Evolutionary conservation across 2,113 vertebrate species (phyloP).

Genomic region (Saimiri boliviensis): DNA sequence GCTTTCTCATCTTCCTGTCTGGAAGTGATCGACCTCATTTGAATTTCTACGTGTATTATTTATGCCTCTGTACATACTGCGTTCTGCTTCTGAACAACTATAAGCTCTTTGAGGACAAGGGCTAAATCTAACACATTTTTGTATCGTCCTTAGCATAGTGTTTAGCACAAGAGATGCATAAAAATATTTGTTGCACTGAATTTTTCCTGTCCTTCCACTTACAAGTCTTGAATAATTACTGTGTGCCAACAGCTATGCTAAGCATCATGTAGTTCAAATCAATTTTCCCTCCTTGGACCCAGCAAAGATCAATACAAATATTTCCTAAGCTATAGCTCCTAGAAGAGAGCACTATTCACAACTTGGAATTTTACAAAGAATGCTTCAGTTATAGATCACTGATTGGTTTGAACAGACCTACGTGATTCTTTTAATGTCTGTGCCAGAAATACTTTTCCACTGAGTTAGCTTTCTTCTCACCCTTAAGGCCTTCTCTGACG

Average conservation of each 20-base stretch:
- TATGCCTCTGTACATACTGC: neutral
- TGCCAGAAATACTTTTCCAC: neutral
- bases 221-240: conserved; percentile 40
- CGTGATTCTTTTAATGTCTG: neutral
- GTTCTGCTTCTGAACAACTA: neutral
- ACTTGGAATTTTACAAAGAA: conserved; percentile 12
- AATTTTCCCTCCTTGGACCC: neutral
- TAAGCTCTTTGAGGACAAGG: neutral
- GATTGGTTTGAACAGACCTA: neutral
- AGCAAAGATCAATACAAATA: neutral
- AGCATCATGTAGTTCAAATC: conserved; percentile 8
- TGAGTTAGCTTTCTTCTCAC: neutral
- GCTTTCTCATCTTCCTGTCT: neutral
- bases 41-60: neutral
- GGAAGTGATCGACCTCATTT: neutral
- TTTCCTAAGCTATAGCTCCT: conserved; percentile 30
- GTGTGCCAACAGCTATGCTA: neutral
- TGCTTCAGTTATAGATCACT: neutral
- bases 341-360: conserved; percentile 14
- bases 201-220: neutral
- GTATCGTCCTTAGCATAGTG: neutral
- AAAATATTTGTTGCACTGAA: neutral
- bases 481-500: neutral
- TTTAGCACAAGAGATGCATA: neutral
- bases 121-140: neutral